Conservation (phyloP, 2,888 invertebrate species). For the Lasioglossum villosulum region DNA sequence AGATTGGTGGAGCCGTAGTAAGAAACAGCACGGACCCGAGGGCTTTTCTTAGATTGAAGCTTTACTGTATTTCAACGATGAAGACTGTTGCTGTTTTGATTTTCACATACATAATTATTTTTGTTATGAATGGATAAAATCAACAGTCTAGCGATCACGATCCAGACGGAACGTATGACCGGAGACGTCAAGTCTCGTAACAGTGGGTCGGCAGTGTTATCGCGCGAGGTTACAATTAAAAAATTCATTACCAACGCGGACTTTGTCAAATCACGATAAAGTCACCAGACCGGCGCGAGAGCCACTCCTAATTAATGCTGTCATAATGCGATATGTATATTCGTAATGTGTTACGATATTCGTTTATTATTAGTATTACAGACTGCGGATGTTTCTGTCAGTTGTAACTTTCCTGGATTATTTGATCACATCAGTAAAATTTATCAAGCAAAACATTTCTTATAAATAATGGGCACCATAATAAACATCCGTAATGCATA, state of each 20-base stretch:
- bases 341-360: background rate
- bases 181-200: background rate
- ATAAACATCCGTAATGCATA: too few relatives aligned
- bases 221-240: slow-evolving; percentile 10
- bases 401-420: too few relatives aligned
- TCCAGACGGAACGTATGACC: background rate
- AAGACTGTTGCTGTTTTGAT: background rate
- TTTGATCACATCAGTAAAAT: too few relatives aligned
- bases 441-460: too few relatives aligned
- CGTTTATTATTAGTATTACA: background rate
- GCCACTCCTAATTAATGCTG: background rate
- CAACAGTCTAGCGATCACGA: background rate
- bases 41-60: too few relatives aligned
- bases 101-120: background rate
- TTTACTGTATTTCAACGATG: too few relatives aligned
- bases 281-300: background rate
- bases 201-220: slow-evolving; percentile 26
- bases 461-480: too few relatives aligned
- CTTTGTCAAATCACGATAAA: background rate
- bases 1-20: too few relatives aligned
- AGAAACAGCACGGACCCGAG: too few relatives aligned
- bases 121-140: background rate
- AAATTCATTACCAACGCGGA: slow-evolving; percentile 2
- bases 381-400: background rate
- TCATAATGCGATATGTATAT: background rate